Conservation (phyloP, 92 coral and sea anemone genomes). For the Heteractis magnifica region DNA sequence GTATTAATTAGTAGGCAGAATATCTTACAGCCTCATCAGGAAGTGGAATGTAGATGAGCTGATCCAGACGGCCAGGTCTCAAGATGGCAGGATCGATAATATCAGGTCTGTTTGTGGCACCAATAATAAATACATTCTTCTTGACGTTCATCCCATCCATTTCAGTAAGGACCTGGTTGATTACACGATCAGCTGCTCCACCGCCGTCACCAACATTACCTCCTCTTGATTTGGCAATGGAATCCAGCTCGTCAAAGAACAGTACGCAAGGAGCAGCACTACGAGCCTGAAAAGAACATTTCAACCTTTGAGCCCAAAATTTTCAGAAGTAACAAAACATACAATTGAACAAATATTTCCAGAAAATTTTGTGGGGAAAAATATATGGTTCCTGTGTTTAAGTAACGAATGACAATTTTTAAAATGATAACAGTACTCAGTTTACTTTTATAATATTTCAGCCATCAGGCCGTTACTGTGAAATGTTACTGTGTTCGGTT, state of each 20-base stretch:
- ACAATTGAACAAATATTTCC: too few species aligned
- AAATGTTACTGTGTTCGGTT: too few species aligned
- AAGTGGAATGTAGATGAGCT: conserved; percentile 93
- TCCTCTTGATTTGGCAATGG: conserved; percentile 98
- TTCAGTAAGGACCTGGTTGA: conserved; percentile 97
- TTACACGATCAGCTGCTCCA: conserved; percentile 99
- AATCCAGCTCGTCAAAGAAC: conserved; percentile 99
- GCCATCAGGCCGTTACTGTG: too few species aligned
- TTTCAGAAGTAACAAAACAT: too few species aligned
- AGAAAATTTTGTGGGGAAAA: too few species aligned
- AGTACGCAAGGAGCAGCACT: conserved; percentile 99
- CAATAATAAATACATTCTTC: conserved; percentile 97
- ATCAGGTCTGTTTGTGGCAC: conserved; percentile 99
- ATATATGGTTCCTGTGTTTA: too few species aligned
- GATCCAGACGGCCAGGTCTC: conserved; percentile 99
- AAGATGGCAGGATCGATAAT: conserved; percentile 97
- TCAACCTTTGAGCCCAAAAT: background rate
- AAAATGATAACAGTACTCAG: too few species aligned
- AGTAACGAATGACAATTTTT: too few species aligned
- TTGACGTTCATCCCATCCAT: conserved; percentile 99
- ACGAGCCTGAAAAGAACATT: conserved; percentile 66
- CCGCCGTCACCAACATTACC: conserved; percentile 99
- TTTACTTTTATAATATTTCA: too few species aligned
- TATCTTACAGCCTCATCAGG: conserved; percentile 91
- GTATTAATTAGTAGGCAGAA: background rate